These are phyloP conservation scores for Patella caerulea DNA, from an alignment of 2,888 invertebrate genomes.

Conservation along the genomic window DNA sequence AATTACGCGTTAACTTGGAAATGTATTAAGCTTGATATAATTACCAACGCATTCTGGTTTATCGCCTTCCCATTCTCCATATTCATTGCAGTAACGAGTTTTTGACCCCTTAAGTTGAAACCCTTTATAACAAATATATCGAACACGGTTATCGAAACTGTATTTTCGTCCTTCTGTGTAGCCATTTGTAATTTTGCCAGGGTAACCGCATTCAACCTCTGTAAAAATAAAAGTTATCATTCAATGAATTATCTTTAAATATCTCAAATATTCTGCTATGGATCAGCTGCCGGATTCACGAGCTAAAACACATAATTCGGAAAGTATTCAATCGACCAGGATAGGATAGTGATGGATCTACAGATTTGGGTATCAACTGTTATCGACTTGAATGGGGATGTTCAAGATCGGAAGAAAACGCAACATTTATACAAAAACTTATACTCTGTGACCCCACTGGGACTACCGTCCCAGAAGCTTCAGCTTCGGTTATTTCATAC, in stretches of 20 bases:
- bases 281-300: no score
- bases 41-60: constrained; percentile 61
- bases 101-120: constrained; percentile 59
- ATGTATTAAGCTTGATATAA: constrained; percentile 1
- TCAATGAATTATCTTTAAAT: no score
- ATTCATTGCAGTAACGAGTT: constrained; percentile 62
- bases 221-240: neutral
- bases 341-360: neutral
- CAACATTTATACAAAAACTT: no score
- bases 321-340: neutral
- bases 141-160: constrained; percentile 58
- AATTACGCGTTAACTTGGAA: no score
- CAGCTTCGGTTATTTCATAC: no score
- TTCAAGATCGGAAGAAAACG: no score
- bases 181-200: constrained; percentile 46
- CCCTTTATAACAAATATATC: constrained; percentile 64
- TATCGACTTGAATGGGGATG: no score
- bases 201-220: constrained; percentile 55
- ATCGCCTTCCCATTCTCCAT: constrained; percentile 64
- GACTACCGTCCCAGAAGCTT: no score
- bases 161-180: constrained; percentile 46
- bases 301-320: neutral
- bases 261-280: no score
- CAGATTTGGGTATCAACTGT: no score
- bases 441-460: no score